Conservation (phyloP, 2,797 vertebrate species). For the Fundulus diaphanus region DNA sequence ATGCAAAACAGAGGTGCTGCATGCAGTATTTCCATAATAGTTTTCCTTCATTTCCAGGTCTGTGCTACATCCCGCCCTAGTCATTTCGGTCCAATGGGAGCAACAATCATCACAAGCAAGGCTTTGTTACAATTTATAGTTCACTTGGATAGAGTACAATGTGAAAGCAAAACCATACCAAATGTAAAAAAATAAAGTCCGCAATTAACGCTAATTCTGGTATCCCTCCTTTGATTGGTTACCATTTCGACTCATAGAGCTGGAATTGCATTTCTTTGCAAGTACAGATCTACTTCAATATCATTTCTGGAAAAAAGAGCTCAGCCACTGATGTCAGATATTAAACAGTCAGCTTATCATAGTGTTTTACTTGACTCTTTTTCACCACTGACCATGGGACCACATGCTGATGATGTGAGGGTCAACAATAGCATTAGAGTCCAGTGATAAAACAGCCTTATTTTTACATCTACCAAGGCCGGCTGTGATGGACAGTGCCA, state of each 20-base stretch:
- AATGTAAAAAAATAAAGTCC: too few relatives aligned
- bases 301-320: not conserved
- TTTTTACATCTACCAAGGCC: conserved; percentile 49
- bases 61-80: too few relatives aligned
- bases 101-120: too few relatives aligned
- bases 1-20: too few relatives aligned
- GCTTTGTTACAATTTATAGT: too few relatives aligned
- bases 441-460: conserved; percentile 48
- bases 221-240: not conserved
- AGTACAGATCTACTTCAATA: not conserved
- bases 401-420: conserved; percentile 26
- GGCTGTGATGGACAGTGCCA: conserved; percentile 64
- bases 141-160: too few relatives aligned
- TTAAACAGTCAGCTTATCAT: conserved; percentile 13
- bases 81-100: too few relatives aligned
- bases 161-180: too few relatives aligned
- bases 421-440: conserved; percentile 42
- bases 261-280: not conserved
- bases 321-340: not conserved
- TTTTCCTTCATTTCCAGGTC: too few relatives aligned
- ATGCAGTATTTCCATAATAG: too few relatives aligned
- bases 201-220: too few relatives aligned
- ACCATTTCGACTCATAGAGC: not conserved
- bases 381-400: conserved; percentile 35
- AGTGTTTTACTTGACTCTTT: conserved; percentile 19